Conservation (phyloP, 2,888 invertebrate genomes). For the Ligdia adustata region DNA sequence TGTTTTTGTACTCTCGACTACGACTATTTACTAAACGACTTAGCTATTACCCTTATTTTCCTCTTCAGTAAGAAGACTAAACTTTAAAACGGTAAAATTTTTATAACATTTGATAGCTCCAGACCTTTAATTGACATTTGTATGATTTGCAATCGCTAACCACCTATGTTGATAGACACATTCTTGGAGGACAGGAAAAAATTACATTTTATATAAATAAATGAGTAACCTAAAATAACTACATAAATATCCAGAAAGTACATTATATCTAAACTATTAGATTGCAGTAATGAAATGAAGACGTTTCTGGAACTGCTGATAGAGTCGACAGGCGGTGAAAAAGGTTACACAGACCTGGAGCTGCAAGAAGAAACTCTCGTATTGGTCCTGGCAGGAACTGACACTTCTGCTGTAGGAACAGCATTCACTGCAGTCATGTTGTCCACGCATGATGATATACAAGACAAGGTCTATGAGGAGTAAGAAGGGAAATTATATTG, state of each 20-base stretch:
- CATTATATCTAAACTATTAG: neutral
- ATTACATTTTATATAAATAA: neutral
- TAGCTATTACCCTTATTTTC: too few relatives aligned
- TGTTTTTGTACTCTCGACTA: too few relatives aligned
- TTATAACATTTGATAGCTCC: too few relatives aligned
- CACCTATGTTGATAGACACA: too few relatives aligned
- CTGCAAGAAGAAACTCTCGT: slow-evolving; percentile 45
- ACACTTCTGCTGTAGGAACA: slow-evolving; percentile 44
- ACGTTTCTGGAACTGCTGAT: slow-evolving; percentile 33
- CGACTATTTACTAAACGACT: too few relatives aligned
- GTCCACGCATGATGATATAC: slow-evolving; percentile 45
- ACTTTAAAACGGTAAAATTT: too few relatives aligned
- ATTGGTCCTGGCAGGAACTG: slow-evolving; percentile 42
- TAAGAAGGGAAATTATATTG: too few relatives aligned
- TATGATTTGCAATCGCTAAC: too few relatives aligned
- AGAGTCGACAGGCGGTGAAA: slow-evolving; percentile 31
- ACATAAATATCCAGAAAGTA: neutral
- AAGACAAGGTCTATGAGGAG: slow-evolving; percentile 52
- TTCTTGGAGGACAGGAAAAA: too few relatives aligned
- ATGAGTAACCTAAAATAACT: too few relatives aligned
- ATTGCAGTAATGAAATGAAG: slow-evolving; percentile 12
- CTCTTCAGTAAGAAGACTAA: too few relatives aligned
- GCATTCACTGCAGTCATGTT: slow-evolving; percentile 44
- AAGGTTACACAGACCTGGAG: slow-evolving; percentile 37
- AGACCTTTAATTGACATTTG: too few relatives aligned